Evolutionary conservation across 1,140 invertebrate genomes (phyloP), one percentile per base, ranked within the genome.

Genomic region (Pseudachorutes palmiensis): DNA sequence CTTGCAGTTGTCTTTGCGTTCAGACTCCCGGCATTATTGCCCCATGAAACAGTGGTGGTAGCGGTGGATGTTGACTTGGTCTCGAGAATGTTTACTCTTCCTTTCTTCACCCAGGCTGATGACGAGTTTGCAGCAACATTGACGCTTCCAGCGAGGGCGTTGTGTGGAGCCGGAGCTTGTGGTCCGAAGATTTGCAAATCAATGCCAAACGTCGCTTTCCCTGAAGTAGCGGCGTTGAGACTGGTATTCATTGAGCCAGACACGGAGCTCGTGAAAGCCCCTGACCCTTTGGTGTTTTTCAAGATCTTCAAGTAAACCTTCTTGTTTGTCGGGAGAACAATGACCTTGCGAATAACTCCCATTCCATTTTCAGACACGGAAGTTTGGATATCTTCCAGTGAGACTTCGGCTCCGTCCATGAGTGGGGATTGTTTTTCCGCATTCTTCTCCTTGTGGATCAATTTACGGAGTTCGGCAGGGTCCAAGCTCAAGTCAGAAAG

Each of bases 231-330:
- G 51, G 51, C 51, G 9, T 55, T 22, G 24, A 55, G 3, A 22
- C 51, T 55, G 9, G 51, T 55, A 55, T 55, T 55, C 51, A 26
- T 55, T 12, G 51, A 55, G 14, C 51, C 51, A 16, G 51, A 55
- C 5, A 55, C 12, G 12, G 12, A 16, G 24, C 9, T 16, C 5
- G 51, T 55, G 24, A 55, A 55, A 26, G 9, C 51, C 24, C 51
- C 51, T 5, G 51, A 55, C 9, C 9, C 12, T 24, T 55, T 55
- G 51, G 9, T 55, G 5, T 5, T 24, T 26, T 55, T 55, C 51
- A 16, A 5, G 24, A 55, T 26, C 24, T 55, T 55, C 3, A 22
- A 9, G 24, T 14, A 16, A 26, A 55, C 24, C 24, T 26, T 55
- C 24, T 55, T 55, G 3, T 55, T 55, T 14, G 12, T 5, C 5